A percentile compares a stretch with the other conserved stretches of the same genome.
Evolutionary conservation across 2,888 invertebrate genomes (phyloP).

Genomic region (Sinopyrophorus schimmeli): DNA sequence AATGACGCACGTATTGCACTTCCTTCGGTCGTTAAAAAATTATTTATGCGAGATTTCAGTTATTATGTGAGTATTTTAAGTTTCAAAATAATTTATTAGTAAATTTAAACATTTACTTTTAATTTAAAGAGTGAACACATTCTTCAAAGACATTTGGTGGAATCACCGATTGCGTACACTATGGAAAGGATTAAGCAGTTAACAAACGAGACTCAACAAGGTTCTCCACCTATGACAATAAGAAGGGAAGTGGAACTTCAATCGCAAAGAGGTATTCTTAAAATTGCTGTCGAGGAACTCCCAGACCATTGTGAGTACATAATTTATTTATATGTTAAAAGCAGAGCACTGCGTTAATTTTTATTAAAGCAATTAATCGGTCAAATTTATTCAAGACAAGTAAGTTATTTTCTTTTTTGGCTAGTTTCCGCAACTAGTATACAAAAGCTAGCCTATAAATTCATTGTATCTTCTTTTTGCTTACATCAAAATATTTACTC

Average conservation of each 20-base stretch:
- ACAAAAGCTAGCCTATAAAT: too few relatives aligned
- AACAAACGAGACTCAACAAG: constrained; percentile 64
- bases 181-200: constrained; percentile 76
- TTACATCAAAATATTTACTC: too few relatives aligned
- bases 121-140: constrained; percentile 73
- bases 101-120: constrained; percentile 7
- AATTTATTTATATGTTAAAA: too few relatives aligned
- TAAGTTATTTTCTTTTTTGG: too few relatives aligned
- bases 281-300: constrained; percentile 74
- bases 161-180: constrained; percentile 75
- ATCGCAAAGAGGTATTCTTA: constrained; percentile 72
- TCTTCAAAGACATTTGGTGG: constrained; percentile 85
- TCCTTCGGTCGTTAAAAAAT: constrained; percentile 82
- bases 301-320: constrained; percentile 68
- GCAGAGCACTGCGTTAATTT: too few relatives aligned
- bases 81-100: neutral
- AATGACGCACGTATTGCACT: constrained; percentile 70
- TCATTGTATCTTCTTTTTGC: too few relatives aligned
- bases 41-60: constrained; percentile 78
- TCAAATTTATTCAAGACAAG: constrained; percentile 9
- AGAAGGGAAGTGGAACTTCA: constrained; percentile 65
- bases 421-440: too few relatives aligned
- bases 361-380: constrained; percentile 18
- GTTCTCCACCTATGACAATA: too few relatives aligned
- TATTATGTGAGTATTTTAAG: constrained; percentile 69